Conservation (phyloP, 1,140 invertebrate genomes). For the Formica selysi region DNA sequence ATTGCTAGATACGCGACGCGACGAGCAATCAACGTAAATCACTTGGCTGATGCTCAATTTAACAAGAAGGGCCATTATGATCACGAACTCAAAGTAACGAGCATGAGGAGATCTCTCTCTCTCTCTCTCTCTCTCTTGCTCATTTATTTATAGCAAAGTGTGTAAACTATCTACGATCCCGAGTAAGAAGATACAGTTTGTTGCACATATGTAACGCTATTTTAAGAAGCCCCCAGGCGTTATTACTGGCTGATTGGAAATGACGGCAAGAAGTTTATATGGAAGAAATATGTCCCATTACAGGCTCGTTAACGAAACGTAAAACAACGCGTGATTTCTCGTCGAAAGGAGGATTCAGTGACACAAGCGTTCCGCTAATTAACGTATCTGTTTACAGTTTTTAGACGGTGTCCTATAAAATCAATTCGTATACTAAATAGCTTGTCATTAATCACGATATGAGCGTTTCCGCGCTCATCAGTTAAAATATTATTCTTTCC, state of each 20-base stretch:
- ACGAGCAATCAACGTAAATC: constrained; percentile 86
- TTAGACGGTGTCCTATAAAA: background rate
- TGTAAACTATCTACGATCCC: constrained; percentile 39
- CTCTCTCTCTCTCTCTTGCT: constrained; percentile 16
- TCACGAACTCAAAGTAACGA: constrained; percentile 82
- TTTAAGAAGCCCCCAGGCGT: constrained; percentile 37
- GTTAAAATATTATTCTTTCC: background rate
- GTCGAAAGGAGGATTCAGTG: background rate
- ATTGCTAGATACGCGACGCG: constrained; percentile 75
- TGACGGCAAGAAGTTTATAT: constrained; percentile 36
- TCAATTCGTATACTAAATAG: background rate
- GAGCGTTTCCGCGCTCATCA: background rate
- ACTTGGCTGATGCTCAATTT: constrained; percentile 86
- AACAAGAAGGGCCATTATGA: constrained; percentile 86
- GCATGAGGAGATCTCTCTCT: constrained; percentile 48
- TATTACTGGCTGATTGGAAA: constrained; percentile 60
- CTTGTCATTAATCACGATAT: background rate
- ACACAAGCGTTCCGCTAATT: background rate
- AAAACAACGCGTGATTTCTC: background rate
- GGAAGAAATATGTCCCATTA: constrained; percentile 52
- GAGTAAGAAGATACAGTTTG: constrained; percentile 49
- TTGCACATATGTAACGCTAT: constrained; percentile 41
- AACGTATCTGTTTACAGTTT: background rate
- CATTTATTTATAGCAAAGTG: constrained; percentile 42
- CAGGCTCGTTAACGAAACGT: constrained; percentile 32